A percentile compares a stretch with the other conserved stretches of the same genome.
phyloP scores from a whole-genome alignment of 2,113 vertebrate species.

The Platichthys flesus region DNA sequence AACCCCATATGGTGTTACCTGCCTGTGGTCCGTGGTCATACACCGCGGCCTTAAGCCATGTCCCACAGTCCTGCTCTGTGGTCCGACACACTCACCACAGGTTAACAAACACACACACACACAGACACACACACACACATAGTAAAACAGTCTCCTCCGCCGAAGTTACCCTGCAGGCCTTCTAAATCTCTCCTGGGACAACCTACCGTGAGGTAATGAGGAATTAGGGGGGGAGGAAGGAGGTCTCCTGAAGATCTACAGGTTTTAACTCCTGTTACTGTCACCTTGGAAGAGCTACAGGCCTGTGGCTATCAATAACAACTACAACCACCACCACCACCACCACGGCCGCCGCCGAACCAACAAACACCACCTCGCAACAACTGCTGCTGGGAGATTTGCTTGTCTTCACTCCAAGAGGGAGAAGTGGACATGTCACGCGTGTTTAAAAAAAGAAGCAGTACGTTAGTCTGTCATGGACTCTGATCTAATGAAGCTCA shows the following conservation, averaged over 20 bases:
- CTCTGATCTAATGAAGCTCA: slow-evolving; percentile 35
- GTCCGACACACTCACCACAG: slow-evolving; percentile 61
- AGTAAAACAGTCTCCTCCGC: slow-evolving; percentile 43
- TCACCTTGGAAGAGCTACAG: slow-evolving; percentile 77
- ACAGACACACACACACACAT: slow-evolving; percentile 45
- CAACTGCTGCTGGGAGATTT: slow-evolving; percentile 17
- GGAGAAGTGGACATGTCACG: slow-evolving; percentile 10
- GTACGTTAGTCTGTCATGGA: slow-evolving; percentile 16
- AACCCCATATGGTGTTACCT: slow-evolving; percentile 45
- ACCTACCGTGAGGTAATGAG: slow-evolving; percentile 79
- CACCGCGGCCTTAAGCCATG: slow-evolving; percentile 55
- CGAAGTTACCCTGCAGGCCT: slow-evolving; percentile 68
- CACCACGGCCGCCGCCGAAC: slow-evolving; percentile 22
- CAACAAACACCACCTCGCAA: slow-evolving; percentile 29
- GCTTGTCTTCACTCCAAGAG: background rate
- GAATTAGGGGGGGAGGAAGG: slow-evolving; percentile 78
- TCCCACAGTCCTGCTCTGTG: slow-evolving; percentile 62
- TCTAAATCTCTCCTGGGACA: slow-evolving; percentile 74
- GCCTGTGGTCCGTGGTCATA: slow-evolving; percentile 71
- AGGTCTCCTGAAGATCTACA: slow-evolving; percentile 77
- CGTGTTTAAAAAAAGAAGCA: slow-evolving; percentile 1
- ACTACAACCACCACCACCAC: slow-evolving; percentile 45
- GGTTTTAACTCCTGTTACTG: slow-evolving; percentile 73
- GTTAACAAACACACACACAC: slow-evolving; percentile 57
- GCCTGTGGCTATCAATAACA: slow-evolving; percentile 64